phyloP scores from a whole-genome alignment of 2,113 vertebrate genomes.

The Syrrhaptes paradoxus region DNA sequence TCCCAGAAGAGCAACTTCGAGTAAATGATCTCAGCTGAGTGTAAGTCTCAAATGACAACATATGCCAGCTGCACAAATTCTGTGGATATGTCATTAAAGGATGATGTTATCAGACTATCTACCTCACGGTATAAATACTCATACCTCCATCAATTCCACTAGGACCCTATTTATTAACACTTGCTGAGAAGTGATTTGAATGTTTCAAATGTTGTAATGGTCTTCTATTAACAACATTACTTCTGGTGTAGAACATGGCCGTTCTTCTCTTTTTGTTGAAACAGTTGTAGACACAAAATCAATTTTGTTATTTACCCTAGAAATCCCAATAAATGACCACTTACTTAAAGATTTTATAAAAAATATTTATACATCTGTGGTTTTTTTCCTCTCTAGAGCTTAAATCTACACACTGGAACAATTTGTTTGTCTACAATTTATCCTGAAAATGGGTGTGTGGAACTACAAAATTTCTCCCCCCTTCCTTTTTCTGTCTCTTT shows the following conservation, averaged over 20 bases:
- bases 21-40: constrained; percentile 43
- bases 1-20: constrained; percentile 43
- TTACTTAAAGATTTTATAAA: neutral
- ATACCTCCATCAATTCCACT: neutral
- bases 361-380: neutral
- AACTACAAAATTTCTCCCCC: neutral
- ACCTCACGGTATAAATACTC: neutral
- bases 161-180: neutral
- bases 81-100: neutral
- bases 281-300: neutral
- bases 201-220: neutral
- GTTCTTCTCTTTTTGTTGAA: neutral
- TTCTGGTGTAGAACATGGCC: neutral
- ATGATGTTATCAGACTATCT: neutral
- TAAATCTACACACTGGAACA: neutral
- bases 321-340: neutral
- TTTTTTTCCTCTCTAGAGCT: neutral
- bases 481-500: neutral
- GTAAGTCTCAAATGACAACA: constrained; percentile 28
- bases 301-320: neutral
- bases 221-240: neutral
- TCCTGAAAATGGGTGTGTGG: neutral
- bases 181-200: neutral
- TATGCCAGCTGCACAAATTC: constrained; percentile 45
- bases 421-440: neutral